A percentile compares a stretch with the other conserved stretches of the same genome.
These are phyloP conservation scores for Drosophila longiperda DNA, from an alignment of 2,888 invertebrate genomes.

Conservation along the genomic window DNA sequence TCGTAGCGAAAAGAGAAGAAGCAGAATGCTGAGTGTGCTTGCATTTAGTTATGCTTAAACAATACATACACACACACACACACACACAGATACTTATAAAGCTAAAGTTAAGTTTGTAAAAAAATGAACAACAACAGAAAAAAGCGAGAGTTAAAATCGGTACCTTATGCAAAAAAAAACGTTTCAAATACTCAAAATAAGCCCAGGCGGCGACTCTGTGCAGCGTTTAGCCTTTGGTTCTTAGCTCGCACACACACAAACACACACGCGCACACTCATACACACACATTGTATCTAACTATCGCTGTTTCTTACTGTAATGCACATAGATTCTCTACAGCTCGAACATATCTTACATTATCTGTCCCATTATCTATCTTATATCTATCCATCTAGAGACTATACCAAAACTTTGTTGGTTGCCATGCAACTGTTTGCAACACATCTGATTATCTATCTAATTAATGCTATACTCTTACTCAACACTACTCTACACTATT, in stretches of 20 bases:
- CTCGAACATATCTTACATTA: slow-evolving; percentile 18
- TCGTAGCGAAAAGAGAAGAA: slow-evolving; percentile 53
- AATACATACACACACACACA: slow-evolving; percentile 20
- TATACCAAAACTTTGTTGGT: slow-evolving; percentile 72
- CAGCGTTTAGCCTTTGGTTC: slow-evolving; percentile 66
- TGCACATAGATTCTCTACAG: slow-evolving; percentile 33
- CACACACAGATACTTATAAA: slow-evolving; percentile 40
- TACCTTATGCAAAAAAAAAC: slow-evolving; percentile 66
- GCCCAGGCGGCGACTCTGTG: slow-evolving; percentile 54
- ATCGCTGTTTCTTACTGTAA: slow-evolving; percentile 30
- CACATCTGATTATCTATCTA: slow-evolving; percentile 48
- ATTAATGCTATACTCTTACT: slow-evolving; percentile 26
- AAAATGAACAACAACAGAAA: slow-evolving; percentile 28
- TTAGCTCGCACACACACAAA: slow-evolving; percentile 59
- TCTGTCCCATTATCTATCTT: slow-evolving; percentile 6
- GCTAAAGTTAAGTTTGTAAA: slow-evolving; percentile 75
- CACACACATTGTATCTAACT: slow-evolving; percentile 26
- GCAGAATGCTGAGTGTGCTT: slow-evolving; percentile 54
- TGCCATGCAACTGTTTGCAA: slow-evolving; percentile 69
- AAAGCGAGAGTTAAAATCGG: slow-evolving; percentile 79
- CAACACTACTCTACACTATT: too few species aligned
- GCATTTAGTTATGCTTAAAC: slow-evolving; percentile 50
- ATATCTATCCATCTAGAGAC: slow-evolving; percentile 58
- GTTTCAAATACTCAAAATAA: slow-evolving; percentile 71
- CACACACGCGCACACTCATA: slow-evolving; percentile 7